phyloP scores from a whole-genome alignment of 2,113 vertebrate species.

The Uria lomvia region DNA sequence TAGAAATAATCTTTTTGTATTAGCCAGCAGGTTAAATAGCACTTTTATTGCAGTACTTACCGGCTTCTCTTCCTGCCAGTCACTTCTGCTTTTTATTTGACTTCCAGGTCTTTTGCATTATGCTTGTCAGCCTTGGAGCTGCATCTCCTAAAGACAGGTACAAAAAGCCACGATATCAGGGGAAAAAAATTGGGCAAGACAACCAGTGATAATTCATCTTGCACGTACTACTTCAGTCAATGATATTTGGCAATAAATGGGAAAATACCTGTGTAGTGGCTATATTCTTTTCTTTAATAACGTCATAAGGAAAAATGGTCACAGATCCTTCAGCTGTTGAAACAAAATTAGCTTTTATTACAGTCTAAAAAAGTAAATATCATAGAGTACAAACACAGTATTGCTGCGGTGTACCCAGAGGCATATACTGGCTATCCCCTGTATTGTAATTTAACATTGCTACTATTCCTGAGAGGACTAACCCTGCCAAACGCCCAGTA shows the following conservation, averaged over 20 bases:
- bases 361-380: background rate
- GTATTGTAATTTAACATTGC: background rate
- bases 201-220: background rate
- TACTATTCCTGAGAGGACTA: background rate
- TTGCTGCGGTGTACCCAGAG: background rate
- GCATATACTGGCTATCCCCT: background rate
- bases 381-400: background rate
- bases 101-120: background rate
- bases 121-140: background rate
- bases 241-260: background rate
- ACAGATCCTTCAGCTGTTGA: background rate
- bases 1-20: constrained; percentile 32
- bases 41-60: background rate
- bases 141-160: background rate
- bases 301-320: background rate
- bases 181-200: background rate
- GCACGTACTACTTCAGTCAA: background rate
- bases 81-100: background rate
- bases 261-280: background rate
- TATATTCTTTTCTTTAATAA: background rate
- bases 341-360: constrained; percentile 33
- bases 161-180: background rate
- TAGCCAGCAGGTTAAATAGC: constrained; percentile 44
- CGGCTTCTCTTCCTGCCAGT: background rate
- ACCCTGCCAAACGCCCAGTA: background rate